These are phyloP conservation scores for Drosophila ohnishii DNA, from an alignment of 1,140 invertebrate genomes.

Conservation along the genomic window DNA sequence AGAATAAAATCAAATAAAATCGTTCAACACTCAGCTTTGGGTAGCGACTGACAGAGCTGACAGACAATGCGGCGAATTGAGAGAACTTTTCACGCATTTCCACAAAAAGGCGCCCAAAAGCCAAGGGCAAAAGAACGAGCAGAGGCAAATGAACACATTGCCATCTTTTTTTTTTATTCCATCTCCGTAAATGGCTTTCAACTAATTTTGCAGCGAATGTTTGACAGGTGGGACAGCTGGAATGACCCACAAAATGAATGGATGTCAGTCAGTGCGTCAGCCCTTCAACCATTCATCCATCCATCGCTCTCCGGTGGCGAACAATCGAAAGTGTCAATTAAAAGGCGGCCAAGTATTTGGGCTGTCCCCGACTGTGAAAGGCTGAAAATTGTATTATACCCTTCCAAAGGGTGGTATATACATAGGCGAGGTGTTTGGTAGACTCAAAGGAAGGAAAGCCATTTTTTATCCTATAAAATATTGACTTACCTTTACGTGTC, in stretches of 20 bases:
- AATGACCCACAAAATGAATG: slow-evolving; percentile 41
- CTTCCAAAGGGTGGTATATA: background rate
- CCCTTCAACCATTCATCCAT: slow-evolving; percentile 30
- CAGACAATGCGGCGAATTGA: slow-evolving; percentile 68
- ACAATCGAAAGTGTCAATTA: slow-evolving; percentile 79
- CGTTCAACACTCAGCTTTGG: slow-evolving; percentile 57
- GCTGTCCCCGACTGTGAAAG: slow-evolving; percentile 15
- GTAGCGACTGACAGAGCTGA: slow-evolving; percentile 36
- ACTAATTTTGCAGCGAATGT: slow-evolving; percentile 64
- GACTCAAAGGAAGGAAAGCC: background rate
- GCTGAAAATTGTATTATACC: slow-evolving; percentile 39
- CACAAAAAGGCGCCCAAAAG: slow-evolving; percentile 22
- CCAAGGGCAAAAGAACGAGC: slow-evolving; percentile 16
- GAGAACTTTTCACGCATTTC: slow-evolving; percentile 60
- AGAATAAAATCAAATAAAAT: slow-evolving; percentile 59
- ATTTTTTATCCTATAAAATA: too few relatives aligned
- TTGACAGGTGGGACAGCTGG: slow-evolving; percentile 53
- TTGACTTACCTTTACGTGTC: too few relatives aligned
- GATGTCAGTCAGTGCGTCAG: slow-evolving; percentile 40
- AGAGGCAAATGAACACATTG: slow-evolving; percentile 25
- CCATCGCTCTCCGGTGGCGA: slow-evolving; percentile 32
- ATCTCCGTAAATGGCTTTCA: slow-evolving; percentile 60
- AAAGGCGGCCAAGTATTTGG: slow-evolving; percentile 54
- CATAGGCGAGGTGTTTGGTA: background rate
- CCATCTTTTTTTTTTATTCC: slow-evolving; percentile 23